Evolutionary conservation across 2,113 vertebrate genomes (phyloP), one percentile per base, ranked within the genome.

Genomic region (Corythornis cristatus): DNA sequence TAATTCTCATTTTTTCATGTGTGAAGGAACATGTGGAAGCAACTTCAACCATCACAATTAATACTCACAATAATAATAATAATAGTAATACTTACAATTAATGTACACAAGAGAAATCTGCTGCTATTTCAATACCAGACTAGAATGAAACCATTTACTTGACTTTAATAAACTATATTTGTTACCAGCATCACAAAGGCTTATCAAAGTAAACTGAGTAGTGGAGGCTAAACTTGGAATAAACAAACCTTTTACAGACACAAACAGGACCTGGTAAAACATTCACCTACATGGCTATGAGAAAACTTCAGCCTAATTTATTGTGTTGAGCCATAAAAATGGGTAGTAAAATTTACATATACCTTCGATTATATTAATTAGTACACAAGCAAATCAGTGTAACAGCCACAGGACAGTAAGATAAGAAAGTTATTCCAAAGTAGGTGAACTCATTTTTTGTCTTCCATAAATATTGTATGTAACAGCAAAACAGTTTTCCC

Each of bases 401-500:
- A 64, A 29, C 25, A 90, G 77, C 68, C 79, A 78, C 1, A 1
- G 56, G 65, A 93, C 22, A 26, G 50, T 13, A 20, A 81, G 57
- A 78, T 51, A 29, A 78, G 45, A 60, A 88, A 43, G 42, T 66
- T 61, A 37, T 82, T 93, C 58, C 87, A 46, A 83, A 87, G 77
- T 6, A 70, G 84, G 17, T 54, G 61, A 88, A 73, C 31, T 68
- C 65, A 78, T 60, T 67, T 88, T 93, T 93, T 90, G 70, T 88
- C 54, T 93, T 13, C 31, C 70, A 81, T 91, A 74, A 90, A 82
- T 79, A 83, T 28, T 90, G 64, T 62, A 84, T 37, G 54, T 33
- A 86, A 61, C 70, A 90, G 83, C 83, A 90, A 78, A 95, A 66
- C 35, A 62, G 43, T 86, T 79, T 91, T 83, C 58, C 66, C 77